Evolutionary conservation across 1,140 invertebrate species (phyloP).

Genomic region (Dinothrombium tinctorium): DNA sequence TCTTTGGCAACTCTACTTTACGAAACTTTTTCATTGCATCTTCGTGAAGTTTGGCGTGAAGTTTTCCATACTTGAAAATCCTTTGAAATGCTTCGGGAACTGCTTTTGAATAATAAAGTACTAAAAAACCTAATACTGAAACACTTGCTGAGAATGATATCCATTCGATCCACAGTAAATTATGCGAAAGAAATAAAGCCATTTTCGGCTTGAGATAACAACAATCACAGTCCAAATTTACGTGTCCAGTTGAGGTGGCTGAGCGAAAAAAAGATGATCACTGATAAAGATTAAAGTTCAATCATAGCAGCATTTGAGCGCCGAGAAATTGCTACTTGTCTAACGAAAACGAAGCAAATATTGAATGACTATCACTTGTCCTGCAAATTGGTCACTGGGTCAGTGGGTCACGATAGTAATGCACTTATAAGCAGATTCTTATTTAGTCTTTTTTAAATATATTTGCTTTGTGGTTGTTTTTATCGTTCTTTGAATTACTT

Average conservation of each 20-base stretch:
- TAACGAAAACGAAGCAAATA: no score
- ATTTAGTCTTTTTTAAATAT: no score
- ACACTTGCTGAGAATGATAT: background rate
- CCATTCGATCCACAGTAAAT: slow-evolving; percentile 7
- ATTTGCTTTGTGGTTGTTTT: no score
- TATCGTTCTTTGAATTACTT: no score
- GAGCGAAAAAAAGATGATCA: no score
- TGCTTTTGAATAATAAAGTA: slow-evolving; percentile 1
- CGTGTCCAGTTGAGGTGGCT: background rate
- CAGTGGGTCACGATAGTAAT: no score
- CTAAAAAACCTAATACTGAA: slow-evolving; percentile 4
- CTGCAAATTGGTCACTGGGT: no score
- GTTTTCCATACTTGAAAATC: slow-evolving; percentile 10
- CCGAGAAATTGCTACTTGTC: no score
- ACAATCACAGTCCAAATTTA: background rate
- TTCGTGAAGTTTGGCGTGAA: slow-evolving; percentile 3
- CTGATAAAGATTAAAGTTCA: no score
- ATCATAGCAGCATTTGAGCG: no score
- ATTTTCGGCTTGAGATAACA: background rate
- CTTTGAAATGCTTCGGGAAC: slow-evolving; percentile 7
- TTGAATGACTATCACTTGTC: no score
- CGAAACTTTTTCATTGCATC: slow-evolving; percentile 2
- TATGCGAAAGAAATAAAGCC: background rate
- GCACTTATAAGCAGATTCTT: no score
- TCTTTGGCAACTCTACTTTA: slow-evolving; percentile 5